A percentile compares a stretch with the other conserved stretches of the same genome.
Conservation (phyloP, 2,113 vertebrate genomes). For the Oriolus oriolus region DNA sequence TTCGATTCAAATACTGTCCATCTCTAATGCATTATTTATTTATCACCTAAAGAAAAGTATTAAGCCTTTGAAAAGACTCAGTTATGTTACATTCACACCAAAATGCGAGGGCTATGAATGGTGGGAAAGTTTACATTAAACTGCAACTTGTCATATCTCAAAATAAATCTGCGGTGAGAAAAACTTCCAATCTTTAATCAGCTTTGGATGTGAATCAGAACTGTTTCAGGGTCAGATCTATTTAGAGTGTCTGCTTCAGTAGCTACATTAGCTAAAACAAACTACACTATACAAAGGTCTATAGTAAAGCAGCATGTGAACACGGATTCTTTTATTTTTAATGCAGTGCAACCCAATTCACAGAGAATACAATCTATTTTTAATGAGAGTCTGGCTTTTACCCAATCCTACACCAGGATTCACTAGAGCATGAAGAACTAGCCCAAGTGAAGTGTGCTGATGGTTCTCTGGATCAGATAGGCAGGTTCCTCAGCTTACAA, state of each 20-base stretch:
- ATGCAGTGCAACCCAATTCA: background rate
- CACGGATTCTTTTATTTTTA: constrained; percentile 28
- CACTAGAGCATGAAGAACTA: constrained; percentile 25
- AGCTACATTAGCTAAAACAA: constrained; percentile 33
- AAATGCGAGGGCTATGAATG: background rate
- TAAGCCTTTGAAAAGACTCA: background rate
- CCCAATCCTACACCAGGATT: background rate
- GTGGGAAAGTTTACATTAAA: background rate
- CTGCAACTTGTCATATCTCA: background rate
- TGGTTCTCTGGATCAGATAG: background rate
- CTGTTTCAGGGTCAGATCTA: background rate
- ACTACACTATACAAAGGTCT: background rate
- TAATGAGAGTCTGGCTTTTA: constrained; percentile 52
- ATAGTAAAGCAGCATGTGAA: background rate
- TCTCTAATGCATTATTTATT: constrained; percentile 11
- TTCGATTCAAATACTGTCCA: background rate
- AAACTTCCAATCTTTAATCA: background rate
- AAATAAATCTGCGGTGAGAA: background rate
- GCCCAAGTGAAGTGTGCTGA: background rate
- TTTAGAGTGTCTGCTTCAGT: constrained; percentile 27
- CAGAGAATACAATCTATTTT: constrained; percentile 17
- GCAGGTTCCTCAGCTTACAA: background rate
- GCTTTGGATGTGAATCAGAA: constrained; percentile 20
- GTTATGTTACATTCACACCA: background rate
- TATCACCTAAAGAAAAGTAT: background rate